These are phyloP conservation scores for Macrotrachela quadricornifera DNA, from an alignment of 1,140 invertebrate genomes.

Conservation along the genomic window DNA sequence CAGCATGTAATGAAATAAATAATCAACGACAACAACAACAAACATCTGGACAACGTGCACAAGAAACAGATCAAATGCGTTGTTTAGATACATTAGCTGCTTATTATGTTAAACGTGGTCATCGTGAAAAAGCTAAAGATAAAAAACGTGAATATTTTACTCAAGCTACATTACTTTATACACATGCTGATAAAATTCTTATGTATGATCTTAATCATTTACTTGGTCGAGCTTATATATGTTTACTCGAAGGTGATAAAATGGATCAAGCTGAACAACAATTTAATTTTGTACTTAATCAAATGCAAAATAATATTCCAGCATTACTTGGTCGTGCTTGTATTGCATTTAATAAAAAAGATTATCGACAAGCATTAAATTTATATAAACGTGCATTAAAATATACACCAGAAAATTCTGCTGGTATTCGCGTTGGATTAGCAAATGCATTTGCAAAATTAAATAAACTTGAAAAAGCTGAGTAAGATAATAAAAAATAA, in stretches of 20 bases:
- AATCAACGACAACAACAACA: constrained; percentile 52
- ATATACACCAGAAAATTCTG: constrained; percentile 86
- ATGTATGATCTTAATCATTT: constrained; percentile 99
- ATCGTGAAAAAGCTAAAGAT: constrained; percentile 81
- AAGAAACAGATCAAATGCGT: constrained; percentile 62
- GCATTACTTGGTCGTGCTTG: constrained; percentile 83
- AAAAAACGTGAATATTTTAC: constrained; percentile 80
- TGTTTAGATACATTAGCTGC: constrained; percentile 75
- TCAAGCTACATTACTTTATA: constrained; percentile 86
- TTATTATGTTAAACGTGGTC: constrained; percentile 83
- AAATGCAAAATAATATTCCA: constrained; percentile 54
- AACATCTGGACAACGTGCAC: constrained; percentile 55
- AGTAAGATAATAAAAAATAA: no score
- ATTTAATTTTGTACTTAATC: constrained; percentile 92
- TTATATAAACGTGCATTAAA: constrained; percentile 92
- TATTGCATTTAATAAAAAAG: constrained; percentile 47
- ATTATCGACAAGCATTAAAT: constrained; percentile 70
- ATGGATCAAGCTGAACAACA: constrained; percentile 99
- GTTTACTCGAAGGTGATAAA: constrained; percentile 88
- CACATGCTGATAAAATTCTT: constrained; percentile 94
- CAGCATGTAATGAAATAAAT: constrained; percentile 37
- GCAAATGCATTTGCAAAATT: constrained; percentile 94
- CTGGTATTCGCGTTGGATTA: constrained; percentile 79
- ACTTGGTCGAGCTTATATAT: constrained; percentile 87
- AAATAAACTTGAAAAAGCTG: constrained; percentile 81